Percentiles rank a stretch among this genome's conserved stretches.
These are phyloP conservation scores for Aporophyla lueneburgensis DNA, from an alignment of 2,888 invertebrate species.

Conservation along the genomic window DNA sequence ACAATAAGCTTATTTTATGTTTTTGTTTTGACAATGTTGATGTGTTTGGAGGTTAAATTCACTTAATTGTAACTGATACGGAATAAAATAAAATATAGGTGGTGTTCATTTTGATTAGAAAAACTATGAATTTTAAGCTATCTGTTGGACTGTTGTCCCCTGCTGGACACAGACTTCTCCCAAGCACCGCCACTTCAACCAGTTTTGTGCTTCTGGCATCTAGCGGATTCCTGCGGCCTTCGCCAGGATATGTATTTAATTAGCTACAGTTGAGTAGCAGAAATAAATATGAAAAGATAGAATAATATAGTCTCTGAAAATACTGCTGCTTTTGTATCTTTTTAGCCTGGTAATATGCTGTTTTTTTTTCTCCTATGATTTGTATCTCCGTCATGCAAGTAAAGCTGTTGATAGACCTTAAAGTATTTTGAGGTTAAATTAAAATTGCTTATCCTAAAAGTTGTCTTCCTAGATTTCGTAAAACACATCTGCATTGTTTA, in stretches of 20 bases:
- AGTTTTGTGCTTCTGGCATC: too few species aligned
- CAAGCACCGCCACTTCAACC: too few species aligned
- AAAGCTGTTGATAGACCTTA: background rate
- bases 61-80: constrained; percentile 34
- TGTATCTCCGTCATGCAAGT: background rate
- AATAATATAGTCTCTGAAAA: background rate
- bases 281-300: background rate
- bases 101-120: background rate
- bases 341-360: background rate
- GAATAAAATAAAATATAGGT: constrained; percentile 40
- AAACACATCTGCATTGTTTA: background rate
- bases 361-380: background rate
- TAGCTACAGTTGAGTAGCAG: background rate
- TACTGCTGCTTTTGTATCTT: background rate
- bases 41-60: constrained; percentile 46
- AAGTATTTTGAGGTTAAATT: background rate
- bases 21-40: constrained; percentile 61
- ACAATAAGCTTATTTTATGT: constrained; percentile 58
- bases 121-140: background rate
- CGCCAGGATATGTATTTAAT: background rate
- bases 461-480: background rate
- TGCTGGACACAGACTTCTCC: too few species aligned
- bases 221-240: too few species aligned
- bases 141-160: too few species aligned
- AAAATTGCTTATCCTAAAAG: background rate